Evolutionary conservation across 2,113 vertebrate genomes (phyloP).

Genomic region (Dromaius novaehollandiae): DNA sequence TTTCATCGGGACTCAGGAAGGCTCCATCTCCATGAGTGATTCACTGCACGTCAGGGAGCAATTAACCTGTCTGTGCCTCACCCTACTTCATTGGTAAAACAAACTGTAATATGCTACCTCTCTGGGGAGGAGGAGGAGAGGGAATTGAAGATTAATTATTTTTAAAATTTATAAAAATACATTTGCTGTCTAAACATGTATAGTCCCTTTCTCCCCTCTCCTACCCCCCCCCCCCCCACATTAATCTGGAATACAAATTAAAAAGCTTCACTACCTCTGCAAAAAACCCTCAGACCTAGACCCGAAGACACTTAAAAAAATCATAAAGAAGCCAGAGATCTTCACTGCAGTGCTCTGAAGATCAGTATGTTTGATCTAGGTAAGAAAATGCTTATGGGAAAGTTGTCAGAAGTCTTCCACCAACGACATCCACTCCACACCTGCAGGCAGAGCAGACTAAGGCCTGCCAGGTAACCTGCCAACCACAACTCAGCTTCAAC

Average conservation of each 20-base stretch:
- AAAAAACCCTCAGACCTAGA: neutral
- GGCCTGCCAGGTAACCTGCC: neutral
- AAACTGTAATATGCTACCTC: neutral
- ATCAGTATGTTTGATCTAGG: rapidly evolving
- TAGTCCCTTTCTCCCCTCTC: neutral
- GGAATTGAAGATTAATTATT: neutral
- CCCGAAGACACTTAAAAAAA: neutral
- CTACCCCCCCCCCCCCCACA: neutral
- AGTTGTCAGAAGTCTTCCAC: neutral
- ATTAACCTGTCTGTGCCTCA: neutral
- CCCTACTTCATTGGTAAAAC: neutral
- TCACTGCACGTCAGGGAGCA: neutral
- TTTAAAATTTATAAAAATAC: neutral
- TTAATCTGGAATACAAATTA: neutral
- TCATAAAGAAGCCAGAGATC: neutral
- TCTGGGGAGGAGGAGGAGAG: neutral
- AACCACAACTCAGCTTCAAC: neutral
- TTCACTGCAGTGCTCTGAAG: neutral
- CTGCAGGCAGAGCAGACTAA: neutral
- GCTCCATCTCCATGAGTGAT: neutral
- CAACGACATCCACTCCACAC: neutral
- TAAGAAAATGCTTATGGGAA: neutral
- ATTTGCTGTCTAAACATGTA: neutral
- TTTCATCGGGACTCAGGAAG: neutral
- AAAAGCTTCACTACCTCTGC: neutral